Percentiles rank a stretch among this genome's conserved stretches.
Conservation (phyloP, 2,888 invertebrate species). For the Drosophila fulvimacula region DNA sequence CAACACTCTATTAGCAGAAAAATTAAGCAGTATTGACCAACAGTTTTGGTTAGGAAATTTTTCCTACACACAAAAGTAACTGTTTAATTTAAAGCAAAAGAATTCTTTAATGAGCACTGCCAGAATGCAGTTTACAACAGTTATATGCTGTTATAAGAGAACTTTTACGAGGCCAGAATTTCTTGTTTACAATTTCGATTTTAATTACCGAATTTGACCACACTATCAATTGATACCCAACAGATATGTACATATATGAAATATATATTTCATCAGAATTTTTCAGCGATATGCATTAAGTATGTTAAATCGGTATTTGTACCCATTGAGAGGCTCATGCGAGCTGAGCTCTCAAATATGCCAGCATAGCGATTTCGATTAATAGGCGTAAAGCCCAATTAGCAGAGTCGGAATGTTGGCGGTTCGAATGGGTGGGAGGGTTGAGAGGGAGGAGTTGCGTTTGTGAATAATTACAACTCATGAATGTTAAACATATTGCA, state of each 20-base stretch:
- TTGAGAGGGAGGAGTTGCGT: not conserved
- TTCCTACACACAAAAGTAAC: too few species aligned
- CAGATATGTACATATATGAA: too few species aligned
- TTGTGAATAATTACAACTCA: slow-evolving; percentile 1
- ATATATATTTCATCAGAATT: not conserved
- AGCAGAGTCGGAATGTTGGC: not conserved
- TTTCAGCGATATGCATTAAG: not conserved
- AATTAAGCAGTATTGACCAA: too few species aligned
- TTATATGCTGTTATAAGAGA: not conserved
- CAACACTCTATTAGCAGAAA: not conserved
- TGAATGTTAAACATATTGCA: slow-evolving; percentile 64
- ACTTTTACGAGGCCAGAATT: not conserved
- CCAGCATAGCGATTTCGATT: slow-evolving; percentile 1
- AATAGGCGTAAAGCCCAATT: slow-evolving; percentile 8
- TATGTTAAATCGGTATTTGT: slow-evolving; percentile 1
- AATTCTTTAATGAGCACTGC: not conserved
- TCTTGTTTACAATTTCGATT: not conserved
- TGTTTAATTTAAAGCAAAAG: too few species aligned
- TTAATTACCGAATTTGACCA: not conserved
- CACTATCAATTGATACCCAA: not conserved
- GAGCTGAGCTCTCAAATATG: not conserved
- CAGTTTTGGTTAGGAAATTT: too few species aligned
- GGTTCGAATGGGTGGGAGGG: not conserved
- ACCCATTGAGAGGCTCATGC: too few species aligned
- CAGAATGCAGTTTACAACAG: not conserved